Conservation (phyloP, 2,888 invertebrate species). For the Agonum fuliginosum region DNA sequence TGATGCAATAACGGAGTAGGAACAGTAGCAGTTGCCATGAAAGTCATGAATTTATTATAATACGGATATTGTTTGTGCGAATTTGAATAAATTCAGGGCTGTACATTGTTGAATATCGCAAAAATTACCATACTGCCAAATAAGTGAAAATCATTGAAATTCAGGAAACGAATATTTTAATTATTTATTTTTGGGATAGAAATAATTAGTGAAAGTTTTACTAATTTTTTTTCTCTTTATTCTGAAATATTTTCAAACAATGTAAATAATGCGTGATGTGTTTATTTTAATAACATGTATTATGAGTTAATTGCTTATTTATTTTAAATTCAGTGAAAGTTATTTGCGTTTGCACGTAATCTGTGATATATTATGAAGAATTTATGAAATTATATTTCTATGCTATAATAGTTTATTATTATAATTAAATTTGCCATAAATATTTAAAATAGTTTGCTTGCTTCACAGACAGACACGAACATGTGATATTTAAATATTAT, state of each 20-base stretch:
- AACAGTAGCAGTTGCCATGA: not conserved
- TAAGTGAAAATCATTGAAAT: not conserved
- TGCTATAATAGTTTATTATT: not conserved
- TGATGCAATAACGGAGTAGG: conserved; percentile 28
- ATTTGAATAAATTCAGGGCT: conserved; percentile 28
- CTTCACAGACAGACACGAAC: too few species aligned
- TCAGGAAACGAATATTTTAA: not conserved
- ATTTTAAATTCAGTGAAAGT: conserved; percentile 30
- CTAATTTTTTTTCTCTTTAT: not conserved
- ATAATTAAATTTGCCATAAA: too few species aligned
- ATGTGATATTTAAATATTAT: too few species aligned
- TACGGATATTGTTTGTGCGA: conserved; percentile 23
- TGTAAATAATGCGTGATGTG: not conserved
- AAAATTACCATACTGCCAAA: not conserved
- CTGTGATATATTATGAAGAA: too few species aligned
- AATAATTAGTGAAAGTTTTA: not conserved
- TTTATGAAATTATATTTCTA: not conserved
- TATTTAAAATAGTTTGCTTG: too few species aligned
- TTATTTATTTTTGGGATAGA: not conserved
- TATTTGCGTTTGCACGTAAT: conserved; percentile 3
- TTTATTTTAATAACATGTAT: not conserved
- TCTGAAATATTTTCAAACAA: not conserved
- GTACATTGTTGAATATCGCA: not conserved
- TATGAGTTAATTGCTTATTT: not conserved
- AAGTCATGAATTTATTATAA: conserved; percentile 30